Percentiles rank a stretch among this genome's conserved stretches.
These are phyloP conservation scores for Euphydryas editha DNA, from an alignment of 2,888 invertebrate genomes.

Conservation along the genomic window DNA sequence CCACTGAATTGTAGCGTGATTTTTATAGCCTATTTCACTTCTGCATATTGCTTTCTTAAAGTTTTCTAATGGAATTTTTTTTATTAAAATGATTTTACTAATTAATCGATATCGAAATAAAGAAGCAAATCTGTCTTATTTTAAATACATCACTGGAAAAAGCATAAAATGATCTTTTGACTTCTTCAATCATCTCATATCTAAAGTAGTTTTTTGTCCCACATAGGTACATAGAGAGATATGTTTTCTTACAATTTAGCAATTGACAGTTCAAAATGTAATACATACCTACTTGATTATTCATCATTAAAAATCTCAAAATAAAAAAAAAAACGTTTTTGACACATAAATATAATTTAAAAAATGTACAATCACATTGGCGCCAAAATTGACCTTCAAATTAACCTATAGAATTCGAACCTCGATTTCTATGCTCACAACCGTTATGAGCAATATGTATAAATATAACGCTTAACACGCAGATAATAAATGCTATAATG, in stretches of 20 bases:
- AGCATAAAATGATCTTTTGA: no score
- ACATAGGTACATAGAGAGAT: no score
- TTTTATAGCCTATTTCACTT: neutral
- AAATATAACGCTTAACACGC: neutral
- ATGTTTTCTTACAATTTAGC: neutral
- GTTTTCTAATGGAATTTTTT: no score
- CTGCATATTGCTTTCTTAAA: neutral
- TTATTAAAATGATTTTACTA: no score
- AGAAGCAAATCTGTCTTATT: no score
- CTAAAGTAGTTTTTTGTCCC: no score
- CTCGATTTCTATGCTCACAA: constrained; percentile 2
- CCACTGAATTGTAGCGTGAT: neutral
- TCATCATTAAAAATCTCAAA: neutral
- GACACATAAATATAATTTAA: constrained; percentile 30
- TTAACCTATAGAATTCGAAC: constrained; percentile 9
- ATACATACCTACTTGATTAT: neutral
- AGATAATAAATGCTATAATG: constrained; percentile 2
- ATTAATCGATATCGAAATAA: no score
- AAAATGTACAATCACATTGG: constrained; percentile 16
- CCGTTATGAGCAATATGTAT: neutral
- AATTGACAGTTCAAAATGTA: neutral
- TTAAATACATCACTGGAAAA: no score
- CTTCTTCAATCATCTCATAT: no score
- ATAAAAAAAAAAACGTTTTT: constrained; percentile 12
- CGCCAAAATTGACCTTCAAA: constrained; percentile 19